Evolutionary conservation across 2,888 invertebrate species (phyloP).

Genomic region (Hirtodrosophila cameraria): DNA sequence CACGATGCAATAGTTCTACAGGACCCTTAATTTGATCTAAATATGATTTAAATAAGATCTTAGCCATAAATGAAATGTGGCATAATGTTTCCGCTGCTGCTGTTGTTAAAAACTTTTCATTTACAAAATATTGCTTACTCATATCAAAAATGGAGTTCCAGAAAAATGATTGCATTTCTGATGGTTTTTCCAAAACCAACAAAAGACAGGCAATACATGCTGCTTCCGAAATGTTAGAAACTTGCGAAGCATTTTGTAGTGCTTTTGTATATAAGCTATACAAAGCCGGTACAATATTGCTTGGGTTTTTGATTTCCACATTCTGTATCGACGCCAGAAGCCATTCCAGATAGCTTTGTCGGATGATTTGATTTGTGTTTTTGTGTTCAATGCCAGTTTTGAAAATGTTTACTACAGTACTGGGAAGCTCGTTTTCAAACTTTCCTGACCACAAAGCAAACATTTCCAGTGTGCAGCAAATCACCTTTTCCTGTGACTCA

Average conservation of each 20-base stretch:
- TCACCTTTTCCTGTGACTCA: constrained; percentile 96
- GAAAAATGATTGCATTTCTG: constrained; percentile 85
- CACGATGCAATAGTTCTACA: constrained; percentile 88
- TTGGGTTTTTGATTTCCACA: constrained; percentile 84
- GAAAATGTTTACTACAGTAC: constrained; percentile 87
- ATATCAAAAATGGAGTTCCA: constrained; percentile 90
- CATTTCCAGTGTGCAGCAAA: constrained; percentile 92
- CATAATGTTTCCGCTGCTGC: constrained; percentile 89
- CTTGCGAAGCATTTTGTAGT: constrained; percentile 89
- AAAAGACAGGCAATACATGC: constrained; percentile 89
- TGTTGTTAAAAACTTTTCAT: constrained; percentile 91
- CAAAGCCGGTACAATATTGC: constrained; percentile 87
- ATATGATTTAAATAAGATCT: constrained; percentile 89
- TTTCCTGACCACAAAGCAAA: constrained; percentile 91
- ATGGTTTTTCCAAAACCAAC: constrained; percentile 86
- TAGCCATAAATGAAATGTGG: constrained; percentile 90
- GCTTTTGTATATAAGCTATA: constrained; percentile 91
- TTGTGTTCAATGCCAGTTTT: constrained; percentile 91
- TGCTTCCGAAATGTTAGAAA: constrained; percentile 89
- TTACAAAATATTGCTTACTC: constrained; percentile 91
- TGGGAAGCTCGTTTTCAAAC: constrained; percentile 87
- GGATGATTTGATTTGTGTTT: constrained; percentile 90
- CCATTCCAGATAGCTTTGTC: constrained; percentile 91
- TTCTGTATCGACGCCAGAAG: constrained; percentile 88
- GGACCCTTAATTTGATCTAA: constrained; percentile 88